Base-by-base conservation (phyloP, 1,140 invertebrate genomes). In the Alviniconcha marisindica region DNA sequence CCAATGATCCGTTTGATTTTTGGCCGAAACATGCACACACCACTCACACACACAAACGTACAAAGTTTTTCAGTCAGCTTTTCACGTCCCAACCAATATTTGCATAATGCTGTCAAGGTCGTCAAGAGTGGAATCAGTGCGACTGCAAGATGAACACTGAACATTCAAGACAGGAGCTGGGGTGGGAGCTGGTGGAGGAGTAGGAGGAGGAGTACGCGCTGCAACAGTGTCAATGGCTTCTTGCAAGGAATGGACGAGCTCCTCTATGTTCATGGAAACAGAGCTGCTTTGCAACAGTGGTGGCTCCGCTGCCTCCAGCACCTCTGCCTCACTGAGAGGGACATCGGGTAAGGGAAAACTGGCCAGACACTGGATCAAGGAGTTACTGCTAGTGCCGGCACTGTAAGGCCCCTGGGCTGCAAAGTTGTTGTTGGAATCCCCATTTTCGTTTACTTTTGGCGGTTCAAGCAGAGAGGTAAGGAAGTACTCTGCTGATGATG, bases 191-290 rank as follows among this genome's bases (percentile, higher is more conserved):
- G n/a, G 84, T 78, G 86, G 44, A 48, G 44, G 44, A 18, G 7
- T 48, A n/a, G 78, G 21, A 15, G 56, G 44, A 31, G 60, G 31
- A 51, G 44, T 31, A 28, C 21, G 5, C 18, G 40, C 18, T 33
- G 31, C 33, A 28, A 44, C 28, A n/a, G 40, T 15, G 38, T 85
- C 87, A 79, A 79, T 71, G 48, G 81, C 36, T 71, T 82, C 60
- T 76, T 92, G 92, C 84, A 93, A 93, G 78, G 93, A 92, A 87
- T 93, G 95, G 54, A 96, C 93, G 36, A 96, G 94, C 87, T 96
- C 96, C 84, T 96, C 96, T n/a, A 95, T 94, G 86, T 94, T 95
- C n/a, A 95, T 90, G 3, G 95, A n/a, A n/a, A n/a, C n/a, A n/a
- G n/a, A n/a, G n/a, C n/a, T n/a, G n/a, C n/a, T n/a, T n/a, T n/a